Evolutionary conservation across 2,888 invertebrate genomes (phyloP), one percentile per base, ranked within the genome.

Genomic region (Stictocephala bisonia): DNA sequence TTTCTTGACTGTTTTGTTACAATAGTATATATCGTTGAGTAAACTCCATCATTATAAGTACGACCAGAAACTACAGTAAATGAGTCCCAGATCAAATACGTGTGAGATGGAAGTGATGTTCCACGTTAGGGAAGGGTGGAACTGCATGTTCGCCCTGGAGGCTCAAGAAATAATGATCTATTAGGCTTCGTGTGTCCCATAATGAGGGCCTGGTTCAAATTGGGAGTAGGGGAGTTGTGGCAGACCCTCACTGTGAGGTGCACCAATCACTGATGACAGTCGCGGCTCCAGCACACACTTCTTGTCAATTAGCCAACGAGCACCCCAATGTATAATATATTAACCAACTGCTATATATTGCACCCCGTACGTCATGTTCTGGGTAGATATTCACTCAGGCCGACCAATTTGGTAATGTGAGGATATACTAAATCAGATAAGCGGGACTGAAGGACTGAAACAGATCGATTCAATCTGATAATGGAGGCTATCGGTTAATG

Each of bases 251-350:
- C 64, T 20, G 24, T 27, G 27, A 64, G 44, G 41, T 44, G 64
- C 41, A 24, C 64, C 58, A 58, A 71, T 58, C 58, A 71, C 70
- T 13, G 58, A 70, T 70, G 56, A 58, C 20, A n/a, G n/a, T n/a
- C n/a, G n/a, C n/a, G n/a, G n/a, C n/a, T n/a, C n/a, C n/a, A n/a
- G n/a, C n/a, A n/a, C n/a, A n/a, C n/a, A n/a, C n/a, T n/a, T n/a
- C n/a, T n/a, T n/a, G n/a, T 58, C 70, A 71, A 71, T 71, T 58
- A 41, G 35, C 58, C 58, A 58, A 58, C 56, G 58, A 71, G 70
- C 70, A 13, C 48, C 70, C 24, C 69, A 53, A 70, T 70, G 70
- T 53, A 70, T 70, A 53, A 70, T 70, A 60, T 35, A 60, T 40
- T 11, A 15, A 40, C 22, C 60, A 2, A n/a, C 60, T 24, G 40